Evolutionary conservation across 2,888 invertebrate genomes (phyloP).

Genomic region (Athetis lepigone): DNA sequence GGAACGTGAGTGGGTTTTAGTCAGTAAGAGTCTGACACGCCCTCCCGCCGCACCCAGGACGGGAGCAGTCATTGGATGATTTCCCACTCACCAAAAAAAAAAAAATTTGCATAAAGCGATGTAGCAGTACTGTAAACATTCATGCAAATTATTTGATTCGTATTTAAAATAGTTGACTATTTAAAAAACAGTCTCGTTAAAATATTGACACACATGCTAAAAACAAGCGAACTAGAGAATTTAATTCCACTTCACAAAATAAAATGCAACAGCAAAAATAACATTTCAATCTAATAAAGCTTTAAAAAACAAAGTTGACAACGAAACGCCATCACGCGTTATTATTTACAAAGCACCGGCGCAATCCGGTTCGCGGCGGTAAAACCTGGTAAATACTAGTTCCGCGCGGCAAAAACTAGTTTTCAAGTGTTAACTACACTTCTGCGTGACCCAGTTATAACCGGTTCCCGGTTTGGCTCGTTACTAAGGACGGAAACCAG

Average conservation of each 20-base stretch:
- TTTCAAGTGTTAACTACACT: conserved; percentile 67
- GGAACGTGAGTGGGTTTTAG: too few relatives aligned
- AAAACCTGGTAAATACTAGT: conserved; percentile 64
- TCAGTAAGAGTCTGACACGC: too few relatives aligned
- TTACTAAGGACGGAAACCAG: conserved; percentile 62
- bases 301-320: conserved; percentile 38
- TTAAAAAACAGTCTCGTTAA: not conserved
- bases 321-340: conserved; percentile 43
- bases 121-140: too few relatives aligned
- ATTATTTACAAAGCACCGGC: conserved; percentile 40
- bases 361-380: conserved; percentile 42
- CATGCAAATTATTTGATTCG: too few relatives aligned
- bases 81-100: too few relatives aligned
- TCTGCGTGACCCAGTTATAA: conserved; percentile 70
- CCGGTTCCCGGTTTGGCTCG: conserved; percentile 69
- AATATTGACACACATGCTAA: not conserved
- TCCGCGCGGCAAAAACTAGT: conserved; percentile 55
- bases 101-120: too few relatives aligned
- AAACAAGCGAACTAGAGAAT: not conserved
- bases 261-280: not conserved
- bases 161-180: too few relatives aligned
- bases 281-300: not conserved
- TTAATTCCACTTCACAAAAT: not conserved
- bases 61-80: too few relatives aligned
- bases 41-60: too few relatives aligned